phyloP scores from a whole-genome alignment of 2,797 vertebrate genomes.

The Hemitrygon akajei region DNA sequence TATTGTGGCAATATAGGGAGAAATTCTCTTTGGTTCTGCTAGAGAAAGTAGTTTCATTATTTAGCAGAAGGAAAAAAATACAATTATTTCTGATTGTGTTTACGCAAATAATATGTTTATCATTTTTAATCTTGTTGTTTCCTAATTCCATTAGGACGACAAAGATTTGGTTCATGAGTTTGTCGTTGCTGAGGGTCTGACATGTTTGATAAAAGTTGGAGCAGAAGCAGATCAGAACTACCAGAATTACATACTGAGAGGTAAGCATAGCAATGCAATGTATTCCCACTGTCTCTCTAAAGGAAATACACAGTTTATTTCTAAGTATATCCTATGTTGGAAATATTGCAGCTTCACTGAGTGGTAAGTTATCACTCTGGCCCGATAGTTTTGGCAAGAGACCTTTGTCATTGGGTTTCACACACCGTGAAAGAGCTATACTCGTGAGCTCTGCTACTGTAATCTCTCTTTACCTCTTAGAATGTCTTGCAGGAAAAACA shows the following conservation, averaged over 20 bases:
- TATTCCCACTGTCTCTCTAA: not conserved
- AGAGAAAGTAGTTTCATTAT: not conserved
- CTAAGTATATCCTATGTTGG: not conserved
- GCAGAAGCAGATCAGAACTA: conserved; percentile 96
- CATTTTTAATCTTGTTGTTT: not conserved
- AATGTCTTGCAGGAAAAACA: not conserved
- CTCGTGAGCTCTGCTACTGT: not conserved
- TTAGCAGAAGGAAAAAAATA: not conserved
- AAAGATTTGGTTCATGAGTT: conserved; percentile 97
- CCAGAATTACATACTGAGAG: conserved; percentile 97
- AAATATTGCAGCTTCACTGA: not conserved
- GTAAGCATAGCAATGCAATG: conserved; percentile 51
- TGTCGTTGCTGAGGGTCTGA: conserved; percentile 86
- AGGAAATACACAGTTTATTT: conserved; percentile 8
- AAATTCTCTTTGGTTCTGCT: not conserved
- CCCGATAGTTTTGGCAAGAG: not conserved
- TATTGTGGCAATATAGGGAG: not conserved
- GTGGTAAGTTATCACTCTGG: not conserved
- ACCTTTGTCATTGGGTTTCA: not conserved
- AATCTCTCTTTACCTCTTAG: not conserved
- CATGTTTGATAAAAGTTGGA: conserved; percentile 91
- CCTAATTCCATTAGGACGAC: conserved; percentile 71
- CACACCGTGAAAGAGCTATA: not conserved
- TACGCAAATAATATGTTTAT: not conserved
- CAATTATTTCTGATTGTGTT: not conserved